Evolutionary conservation across 2,797 vertebrate genomes (phyloP), one percentile per base, ranked within the genome.

Genomic region (Sphenopsis melanotis): DNA sequence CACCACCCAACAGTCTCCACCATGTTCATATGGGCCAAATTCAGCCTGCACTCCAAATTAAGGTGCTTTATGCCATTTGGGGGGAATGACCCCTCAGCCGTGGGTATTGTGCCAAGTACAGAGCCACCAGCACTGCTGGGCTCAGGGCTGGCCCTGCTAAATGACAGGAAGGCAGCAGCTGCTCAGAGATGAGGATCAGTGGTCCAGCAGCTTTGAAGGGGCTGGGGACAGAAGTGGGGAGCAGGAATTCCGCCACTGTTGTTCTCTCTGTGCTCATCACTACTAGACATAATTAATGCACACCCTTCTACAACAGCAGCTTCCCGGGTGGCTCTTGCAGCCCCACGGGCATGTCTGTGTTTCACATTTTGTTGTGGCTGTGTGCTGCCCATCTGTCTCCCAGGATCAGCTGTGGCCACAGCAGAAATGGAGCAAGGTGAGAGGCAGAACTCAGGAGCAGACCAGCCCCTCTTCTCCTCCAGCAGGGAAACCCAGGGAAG

Each of bases 311-410:
- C 19, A 63, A 1, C 6, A 36, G 60, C 71, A 20, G 53, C 44
- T 76, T 10, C n/a, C 41, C 0, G 0, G 11, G 29, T 13, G 52
- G 49, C 55, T 46, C 63, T 68, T 2, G 2, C 0, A 3, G 41
- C 60, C 32, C 60, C 64, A 41, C 0, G 0, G 39, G 15, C 47
- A 39, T 4, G 3, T 29, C 46, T 46, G 4, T 50, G 16, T 26
- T 50, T 41, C 14, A 8, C 16, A n/a, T 80, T 88, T 81, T 81
- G 36, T 47, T 44, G 30, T 53, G 70, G 66, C 27, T 76, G 46
- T 3, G 1, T 47, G 70, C 70, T 72, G 42, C 49, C 41, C 0
- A 0, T 39, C 46, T 19, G 4, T 26, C 26, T 83, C 60, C 44
- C 5, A 10, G 63, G 50, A 79, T 13, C 24, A 53, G 63, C 70